A percentile compares a stretch with the other conserved stretches of the same genome.
These are phyloP conservation scores for Embiotoca jacksoni DNA, from an alignment of 2,113 vertebrate species.

Conservation along the genomic window DNA sequence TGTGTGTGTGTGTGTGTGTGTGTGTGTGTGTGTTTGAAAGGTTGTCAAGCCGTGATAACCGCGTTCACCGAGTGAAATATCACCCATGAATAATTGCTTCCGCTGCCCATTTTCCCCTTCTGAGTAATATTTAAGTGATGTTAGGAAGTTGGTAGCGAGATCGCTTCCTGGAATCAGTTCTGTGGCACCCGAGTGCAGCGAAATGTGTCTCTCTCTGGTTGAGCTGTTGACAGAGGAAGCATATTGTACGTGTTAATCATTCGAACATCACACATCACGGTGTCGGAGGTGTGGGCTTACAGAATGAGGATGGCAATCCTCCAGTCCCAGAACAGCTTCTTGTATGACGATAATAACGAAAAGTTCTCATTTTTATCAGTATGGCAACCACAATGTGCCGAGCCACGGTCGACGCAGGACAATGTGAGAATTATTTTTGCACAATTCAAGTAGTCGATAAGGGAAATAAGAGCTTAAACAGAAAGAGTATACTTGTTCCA, in stretches of 20 bases:
- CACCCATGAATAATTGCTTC: constrained; percentile 48
- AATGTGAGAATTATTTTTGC: too few species aligned
- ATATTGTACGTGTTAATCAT: background rate
- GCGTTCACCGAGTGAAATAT: constrained; percentile 40
- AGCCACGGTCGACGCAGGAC: too few species aligned
- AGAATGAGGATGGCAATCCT: too few species aligned
- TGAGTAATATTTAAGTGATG: constrained; percentile 36
- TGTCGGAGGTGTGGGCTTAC: too few species aligned
- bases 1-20: background rate
- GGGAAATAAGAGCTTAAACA: too few species aligned
- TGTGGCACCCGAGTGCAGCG: background rate
- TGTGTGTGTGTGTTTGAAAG: background rate
- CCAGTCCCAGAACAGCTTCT: too few species aligned
- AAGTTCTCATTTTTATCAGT: too few species aligned
- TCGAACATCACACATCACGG: background rate
- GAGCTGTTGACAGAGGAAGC: constrained; percentile 12
- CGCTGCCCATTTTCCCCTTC: constrained; percentile 47
- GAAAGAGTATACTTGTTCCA: too few species aligned
- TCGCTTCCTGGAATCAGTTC: constrained; percentile 22
- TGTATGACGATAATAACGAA: too few species aligned
- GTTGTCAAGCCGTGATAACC: constrained; percentile 10
- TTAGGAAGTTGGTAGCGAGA: constrained; percentile 17
- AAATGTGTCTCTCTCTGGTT: constrained; percentile 1
- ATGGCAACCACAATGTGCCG: too few species aligned
- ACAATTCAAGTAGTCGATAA: too few species aligned